Base-by-base conservation (phyloP, 1,140 invertebrate genomes). In the Amyelois transitella region DNA sequence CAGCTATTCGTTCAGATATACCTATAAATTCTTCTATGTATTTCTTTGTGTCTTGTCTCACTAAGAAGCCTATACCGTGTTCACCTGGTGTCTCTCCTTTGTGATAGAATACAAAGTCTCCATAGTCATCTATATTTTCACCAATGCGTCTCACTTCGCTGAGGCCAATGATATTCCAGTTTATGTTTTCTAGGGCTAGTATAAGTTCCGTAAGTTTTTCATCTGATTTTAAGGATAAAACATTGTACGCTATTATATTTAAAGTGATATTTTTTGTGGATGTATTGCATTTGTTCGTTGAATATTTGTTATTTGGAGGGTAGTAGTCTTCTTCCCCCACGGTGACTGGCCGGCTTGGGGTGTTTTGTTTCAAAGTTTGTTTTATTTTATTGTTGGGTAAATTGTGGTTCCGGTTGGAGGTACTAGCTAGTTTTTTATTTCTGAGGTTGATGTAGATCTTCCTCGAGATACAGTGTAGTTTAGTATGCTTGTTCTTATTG, bases 301-400 rank as follows among this genome's bases (percentile, higher is more conserved):
- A 49, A 24, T 18, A 18, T 53, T 49, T 53, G 8, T 54, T 50
- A 32, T 14, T 4, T 56, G 56, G 56, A 63, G 61, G 53, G 61
- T 59, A 28, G 18, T 49, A 17, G 56, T 58, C 48, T 55, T 21
- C 21, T 62, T 48, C n/a, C 43, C 55, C 60, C 55, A 52, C 60
- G 55, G 43, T 22, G 61, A 63, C 56, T 22, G 55, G 45, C 43
- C 61, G 56, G 52, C 22, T 5, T 32, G 25, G 12, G 3, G 25
- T 4, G 8, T 32, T 4, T 10, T 2, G 4, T 32, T 1, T 32
- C 12, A 10, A 32, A 6, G 25, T 32, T 32, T 6, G 25, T 32
- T 32, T 32, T 10, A 10, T 4, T 32, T 10, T 32, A 10, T 2
- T 10, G 25, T 32, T 32, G 2, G 25, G 25, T 32, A 32, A 4